These are phyloP conservation scores for Folsomia manolachei DNA, from an alignment of 2,888 invertebrate species.

Conservation along the genomic window DNA sequence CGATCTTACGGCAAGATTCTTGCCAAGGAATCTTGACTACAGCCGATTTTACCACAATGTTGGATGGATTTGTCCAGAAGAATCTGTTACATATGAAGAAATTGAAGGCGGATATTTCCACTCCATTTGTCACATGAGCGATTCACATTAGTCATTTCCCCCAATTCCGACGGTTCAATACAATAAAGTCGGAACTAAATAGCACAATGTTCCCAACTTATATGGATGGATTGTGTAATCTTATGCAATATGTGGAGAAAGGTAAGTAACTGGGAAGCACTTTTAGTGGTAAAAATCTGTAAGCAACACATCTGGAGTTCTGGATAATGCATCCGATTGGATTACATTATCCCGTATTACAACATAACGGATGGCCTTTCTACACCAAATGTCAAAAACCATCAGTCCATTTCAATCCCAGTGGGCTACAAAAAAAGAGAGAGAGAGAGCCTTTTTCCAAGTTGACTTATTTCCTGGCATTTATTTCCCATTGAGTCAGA, in stretches of 20 bases:
- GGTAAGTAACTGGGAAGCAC: too few relatives aligned
- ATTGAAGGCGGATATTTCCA: constrained; percentile 12
- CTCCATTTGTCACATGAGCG: constrained; percentile 15
- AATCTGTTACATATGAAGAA: background rate
- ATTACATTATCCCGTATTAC: background rate
- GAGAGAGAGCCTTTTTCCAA: background rate
- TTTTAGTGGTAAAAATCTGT: too few relatives aligned
- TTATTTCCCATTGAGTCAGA: constrained; percentile 12
- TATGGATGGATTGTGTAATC: too few relatives aligned
- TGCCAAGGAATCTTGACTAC: too few relatives aligned
- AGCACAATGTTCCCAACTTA: too few relatives aligned
- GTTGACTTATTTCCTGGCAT: background rate
- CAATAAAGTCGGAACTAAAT: background rate
- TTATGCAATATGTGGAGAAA: background rate
- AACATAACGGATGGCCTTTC: constrained; percentile 16
- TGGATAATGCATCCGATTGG: background rate
- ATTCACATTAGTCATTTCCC: constrained; percentile 7
- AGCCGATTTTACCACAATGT: background rate
- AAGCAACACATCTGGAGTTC: too few relatives aligned
- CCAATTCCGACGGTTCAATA: background rate
- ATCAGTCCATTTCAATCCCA: constrained; percentile 18
- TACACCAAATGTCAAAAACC: constrained; percentile 19
- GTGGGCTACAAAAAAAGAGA: too few relatives aligned
- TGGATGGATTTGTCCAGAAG: background rate
- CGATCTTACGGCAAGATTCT: too few relatives aligned